A percentile compares a stretch with the other conserved stretches of the same genome.
Conservation (phyloP, 2,113 vertebrate species). For the Artemisiospiza belli region DNA sequence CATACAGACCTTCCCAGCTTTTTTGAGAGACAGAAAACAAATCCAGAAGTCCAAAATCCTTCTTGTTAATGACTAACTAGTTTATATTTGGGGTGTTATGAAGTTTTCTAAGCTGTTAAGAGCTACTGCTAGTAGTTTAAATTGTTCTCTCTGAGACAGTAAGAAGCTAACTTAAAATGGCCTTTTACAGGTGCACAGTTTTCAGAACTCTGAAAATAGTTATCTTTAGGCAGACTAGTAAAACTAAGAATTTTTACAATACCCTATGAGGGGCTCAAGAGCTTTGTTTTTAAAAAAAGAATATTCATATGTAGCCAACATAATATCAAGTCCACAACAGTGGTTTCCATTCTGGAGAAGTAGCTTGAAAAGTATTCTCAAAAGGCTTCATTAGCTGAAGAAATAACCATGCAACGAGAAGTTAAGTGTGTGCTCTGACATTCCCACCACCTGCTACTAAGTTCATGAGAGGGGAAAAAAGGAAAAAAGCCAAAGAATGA, state of each 20-base stretch:
- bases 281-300: background rate
- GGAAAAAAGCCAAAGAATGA: background rate
- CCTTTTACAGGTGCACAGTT: background rate
- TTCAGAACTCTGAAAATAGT: background rate
- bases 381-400: constrained; percentile 62
- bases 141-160: background rate
- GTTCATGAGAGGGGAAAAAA: background rate
- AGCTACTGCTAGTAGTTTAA: background rate
- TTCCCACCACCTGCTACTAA: constrained; percentile 17
- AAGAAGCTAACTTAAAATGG: background rate
- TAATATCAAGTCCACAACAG: background rate
- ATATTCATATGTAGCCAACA: background rate
- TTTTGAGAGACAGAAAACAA: background rate
- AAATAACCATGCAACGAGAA: background rate
- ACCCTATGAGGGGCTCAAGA: background rate
- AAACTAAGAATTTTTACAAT: constrained; percentile 10
- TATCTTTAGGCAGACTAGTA: background rate
- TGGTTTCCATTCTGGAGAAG: constrained; percentile 28
- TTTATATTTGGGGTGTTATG: background rate
- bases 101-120: background rate
- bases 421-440: background rate
- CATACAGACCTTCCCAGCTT: background rate
- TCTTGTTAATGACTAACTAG: background rate
- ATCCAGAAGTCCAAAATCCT: background rate
- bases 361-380: constrained; percentile 37